Percentiles rank a stretch among this genome's conserved stretches.
Evolutionary conservation across 2,797 vertebrate genomes (phyloP).

Genomic region (Helarctos malayanus): DNA sequence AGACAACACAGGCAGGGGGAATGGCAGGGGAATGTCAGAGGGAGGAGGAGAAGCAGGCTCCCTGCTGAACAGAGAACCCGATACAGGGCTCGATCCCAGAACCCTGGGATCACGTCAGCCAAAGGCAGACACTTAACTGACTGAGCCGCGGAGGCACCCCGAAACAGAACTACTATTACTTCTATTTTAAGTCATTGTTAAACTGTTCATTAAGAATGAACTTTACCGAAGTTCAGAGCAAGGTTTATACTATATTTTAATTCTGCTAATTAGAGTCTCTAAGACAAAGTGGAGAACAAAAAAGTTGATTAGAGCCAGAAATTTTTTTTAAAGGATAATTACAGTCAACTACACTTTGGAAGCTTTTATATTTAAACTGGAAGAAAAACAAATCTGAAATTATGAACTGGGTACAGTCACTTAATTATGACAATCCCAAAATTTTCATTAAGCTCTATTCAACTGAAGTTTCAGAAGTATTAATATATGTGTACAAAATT

Average conservation of each 20-base stretch:
- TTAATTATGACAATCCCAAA: neutral
- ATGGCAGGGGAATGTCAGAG: neutral
- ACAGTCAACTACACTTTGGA: neutral
- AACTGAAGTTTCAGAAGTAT: neutral
- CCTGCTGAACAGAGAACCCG: too few species aligned
- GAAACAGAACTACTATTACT: neutral
- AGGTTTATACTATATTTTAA: neutral
- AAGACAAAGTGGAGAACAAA: neutral
- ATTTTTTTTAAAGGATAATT: neutral
- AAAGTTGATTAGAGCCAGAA: neutral
- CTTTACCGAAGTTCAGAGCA: neutral
- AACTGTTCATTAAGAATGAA: neutral
- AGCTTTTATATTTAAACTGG: neutral
- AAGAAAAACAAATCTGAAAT: neutral
- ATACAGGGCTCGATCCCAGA: too few species aligned
- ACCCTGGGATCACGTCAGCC: too few species aligned
- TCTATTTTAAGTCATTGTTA: neutral
- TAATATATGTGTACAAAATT: neutral
- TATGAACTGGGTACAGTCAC: neutral
- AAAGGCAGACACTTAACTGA: too few species aligned
- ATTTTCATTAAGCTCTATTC: constrained; percentile 8
- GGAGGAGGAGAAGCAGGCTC: neutral
- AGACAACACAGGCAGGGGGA: neutral
- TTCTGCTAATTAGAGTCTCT: neutral
- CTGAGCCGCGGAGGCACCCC: too few species aligned